phyloP scores from a whole-genome alignment of 2,113 vertebrate species.

The Microcebus murinus region DNA sequence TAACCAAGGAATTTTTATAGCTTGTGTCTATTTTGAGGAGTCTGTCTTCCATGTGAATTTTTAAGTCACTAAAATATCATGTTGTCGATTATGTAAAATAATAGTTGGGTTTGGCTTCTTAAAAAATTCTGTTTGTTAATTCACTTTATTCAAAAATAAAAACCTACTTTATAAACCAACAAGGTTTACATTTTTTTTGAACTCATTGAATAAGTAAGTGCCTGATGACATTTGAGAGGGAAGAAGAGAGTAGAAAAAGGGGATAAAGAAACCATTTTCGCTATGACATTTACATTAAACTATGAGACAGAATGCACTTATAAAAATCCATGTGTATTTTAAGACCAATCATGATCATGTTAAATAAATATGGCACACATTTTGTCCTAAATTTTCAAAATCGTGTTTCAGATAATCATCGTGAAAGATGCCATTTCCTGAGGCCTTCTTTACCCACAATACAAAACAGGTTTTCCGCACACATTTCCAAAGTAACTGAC shows the following conservation, averaged over 20 bases:
- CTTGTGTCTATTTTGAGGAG: background rate
- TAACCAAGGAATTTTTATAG: background rate
- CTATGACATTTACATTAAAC: constrained; percentile 22
- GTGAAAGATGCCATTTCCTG: constrained; percentile 47
- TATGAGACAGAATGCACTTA: background rate
- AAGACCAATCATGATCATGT: background rate
- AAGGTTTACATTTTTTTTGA: background rate
- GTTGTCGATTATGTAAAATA: background rate
- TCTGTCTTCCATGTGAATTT: background rate
- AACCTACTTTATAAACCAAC: background rate
- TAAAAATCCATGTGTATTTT: constrained; percentile 21
- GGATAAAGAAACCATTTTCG: background rate
- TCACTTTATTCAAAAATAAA: background rate
- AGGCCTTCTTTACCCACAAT: constrained; percentile 42
- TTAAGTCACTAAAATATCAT: constrained; percentile 7
- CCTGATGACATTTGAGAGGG: background rate
- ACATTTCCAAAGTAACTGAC: constrained; percentile 33
- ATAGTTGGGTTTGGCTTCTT: background rate
- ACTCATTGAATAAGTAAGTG: background rate
- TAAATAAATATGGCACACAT: constrained; percentile 48
- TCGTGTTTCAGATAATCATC: constrained; percentile 45
- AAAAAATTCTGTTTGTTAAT: background rate
- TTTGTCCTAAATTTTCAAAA: constrained; percentile 59
- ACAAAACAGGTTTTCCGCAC: constrained; percentile 64
- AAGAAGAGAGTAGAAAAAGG: background rate